Evolutionary conservation across 2,888 invertebrate genomes (phyloP), one percentile per base, ranked within the genome.

Genomic region (Sycophila texana): DNA sequence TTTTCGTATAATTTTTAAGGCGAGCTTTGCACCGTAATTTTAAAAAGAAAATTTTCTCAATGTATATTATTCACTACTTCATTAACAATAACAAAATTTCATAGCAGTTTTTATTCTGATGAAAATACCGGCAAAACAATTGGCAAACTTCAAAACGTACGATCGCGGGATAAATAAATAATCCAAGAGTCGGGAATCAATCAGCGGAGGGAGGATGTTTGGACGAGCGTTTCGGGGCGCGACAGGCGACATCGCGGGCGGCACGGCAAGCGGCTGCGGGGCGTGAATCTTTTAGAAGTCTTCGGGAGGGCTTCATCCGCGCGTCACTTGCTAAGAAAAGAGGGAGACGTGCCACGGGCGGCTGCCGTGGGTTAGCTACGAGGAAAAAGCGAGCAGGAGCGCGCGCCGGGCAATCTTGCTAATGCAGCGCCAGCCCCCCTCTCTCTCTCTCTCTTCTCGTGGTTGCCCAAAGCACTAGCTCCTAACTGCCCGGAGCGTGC

Each of bases 401-500:
- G 39, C 13, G 55, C 16, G 49, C 18, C 39, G 26, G 87, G 87
- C 87, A 88, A 88, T 88, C 86, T 87, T 86, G 87, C 88, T 88
- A 88, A 88, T 87, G 88, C 87, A 88, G 85, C 86, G 81, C 83
- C 86, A n/a, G 86, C 81, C 84, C 81, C 85, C 83, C 83, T 84
- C 84, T 84, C 79, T 14, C 26, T 3, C 51, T 51, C n/a, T 13
- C 63, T 39, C 63, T 83, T 83, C 82, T 81, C 81, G 55, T 20
- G 81, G 83, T 82, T 79, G 83, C 81, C 85, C 83, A 85, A 85
- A 86, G 86, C 85, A 86, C 86, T 84, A 85, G 83, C 39, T 39
- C 39, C 39, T 39, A 39, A 39, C 39, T 10, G 39, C 39, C 39
- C 7, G 10, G 39, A 39, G 13, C 26, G 16, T 20, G 16, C 4